A percentile compares a stretch with the other conserved stretches of the same genome.
phyloP scores from a whole-genome alignment of 2,888 invertebrate genomes.

The Hirtodrosophila cameraria region DNA sequence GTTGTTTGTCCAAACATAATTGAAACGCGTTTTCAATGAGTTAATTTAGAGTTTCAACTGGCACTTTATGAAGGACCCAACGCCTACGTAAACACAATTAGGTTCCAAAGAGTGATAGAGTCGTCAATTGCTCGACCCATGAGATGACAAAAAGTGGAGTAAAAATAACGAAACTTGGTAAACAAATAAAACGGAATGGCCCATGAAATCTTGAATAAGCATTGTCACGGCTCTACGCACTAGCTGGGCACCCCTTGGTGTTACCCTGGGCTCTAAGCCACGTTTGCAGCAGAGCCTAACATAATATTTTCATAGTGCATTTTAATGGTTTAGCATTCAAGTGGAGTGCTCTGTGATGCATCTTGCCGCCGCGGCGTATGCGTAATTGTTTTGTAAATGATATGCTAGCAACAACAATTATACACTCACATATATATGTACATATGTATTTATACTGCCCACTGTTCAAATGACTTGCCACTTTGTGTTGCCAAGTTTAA shows the following conservation, averaged over 20 bases:
- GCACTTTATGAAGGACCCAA: constrained; percentile 40
- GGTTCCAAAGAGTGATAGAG: constrained; percentile 55
- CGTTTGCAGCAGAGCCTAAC: constrained; percentile 50
- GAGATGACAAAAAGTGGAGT: constrained; percentile 78
- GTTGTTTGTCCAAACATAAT: constrained; percentile 75
- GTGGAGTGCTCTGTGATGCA: constrained; percentile 45
- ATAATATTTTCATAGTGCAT: constrained; percentile 75
- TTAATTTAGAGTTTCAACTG: constrained; percentile 67
- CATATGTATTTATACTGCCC: constrained; percentile 31
- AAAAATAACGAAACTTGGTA: constrained; percentile 62
- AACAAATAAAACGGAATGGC: constrained; percentile 52
- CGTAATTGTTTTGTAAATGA: constrained; percentile 75
- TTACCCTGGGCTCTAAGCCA: constrained; percentile 15
- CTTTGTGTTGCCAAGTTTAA: constrained; percentile 64
- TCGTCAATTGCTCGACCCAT: constrained; percentile 40
- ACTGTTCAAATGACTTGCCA: constrained; percentile 71
- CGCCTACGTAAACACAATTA: constrained; percentile 78
- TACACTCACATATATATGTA: constrained; percentile 11
- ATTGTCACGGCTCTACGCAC: constrained; percentile 43
- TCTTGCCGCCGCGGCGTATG: constrained; percentile 48
- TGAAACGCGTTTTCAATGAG: constrained; percentile 75
- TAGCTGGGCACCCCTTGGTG: neutral
- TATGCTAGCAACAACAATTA: constrained; percentile 36
- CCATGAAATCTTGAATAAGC: constrained; percentile 44
- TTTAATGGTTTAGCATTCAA: constrained; percentile 68